These are phyloP conservation scores for Andrena hattorfiana DNA, from an alignment of 2,888 invertebrate species.

Conservation along the genomic window DNA sequence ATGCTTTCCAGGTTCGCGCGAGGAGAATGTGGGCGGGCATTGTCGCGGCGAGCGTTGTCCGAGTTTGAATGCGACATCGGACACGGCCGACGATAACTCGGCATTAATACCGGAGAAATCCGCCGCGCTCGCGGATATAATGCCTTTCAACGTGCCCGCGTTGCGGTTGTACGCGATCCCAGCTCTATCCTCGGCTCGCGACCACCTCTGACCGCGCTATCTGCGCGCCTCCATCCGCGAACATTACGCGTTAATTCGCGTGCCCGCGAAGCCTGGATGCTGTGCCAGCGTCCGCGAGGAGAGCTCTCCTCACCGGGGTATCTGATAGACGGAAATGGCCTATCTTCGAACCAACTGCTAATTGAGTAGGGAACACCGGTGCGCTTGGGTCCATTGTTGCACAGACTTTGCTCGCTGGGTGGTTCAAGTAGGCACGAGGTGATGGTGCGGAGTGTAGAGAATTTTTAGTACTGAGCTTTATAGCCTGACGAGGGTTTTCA, in stretches of 20 bases:
- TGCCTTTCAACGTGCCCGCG: conserved; percentile 6
- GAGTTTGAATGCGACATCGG: conserved; percentile 54
- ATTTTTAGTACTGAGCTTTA: too few relatives aligned
- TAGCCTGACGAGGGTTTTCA: too few relatives aligned
- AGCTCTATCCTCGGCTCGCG: conserved; percentile 7
- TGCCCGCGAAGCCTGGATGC: background rate
- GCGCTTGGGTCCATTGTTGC: background rate
- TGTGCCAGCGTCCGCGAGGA: background rate
- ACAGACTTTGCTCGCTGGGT: conserved; percentile 4
- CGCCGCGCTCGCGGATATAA: conserved; percentile 19
- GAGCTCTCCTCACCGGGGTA: background rate
- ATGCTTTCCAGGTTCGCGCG: conserved; percentile 56
- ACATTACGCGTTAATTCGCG: conserved; percentile 9
- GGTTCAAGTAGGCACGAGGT: too few relatives aligned
- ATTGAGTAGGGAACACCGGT: conserved; percentile 11
- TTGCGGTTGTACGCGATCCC: conserved; percentile 1
- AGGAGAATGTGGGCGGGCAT: conserved; percentile 55
- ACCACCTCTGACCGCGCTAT: background rate
- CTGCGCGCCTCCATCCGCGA: background rate
- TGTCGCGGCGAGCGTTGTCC: conserved; percentile 51
- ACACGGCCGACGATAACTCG: conserved; percentile 45
- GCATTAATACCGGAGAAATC: conserved; percentile 44
- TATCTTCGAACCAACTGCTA: background rate
- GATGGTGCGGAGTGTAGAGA: too few relatives aligned
- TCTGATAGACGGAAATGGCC: conserved; percentile 7